Conservation (phyloP, 2,888 invertebrate genomes). For the Endomychus coccineus region DNA sequence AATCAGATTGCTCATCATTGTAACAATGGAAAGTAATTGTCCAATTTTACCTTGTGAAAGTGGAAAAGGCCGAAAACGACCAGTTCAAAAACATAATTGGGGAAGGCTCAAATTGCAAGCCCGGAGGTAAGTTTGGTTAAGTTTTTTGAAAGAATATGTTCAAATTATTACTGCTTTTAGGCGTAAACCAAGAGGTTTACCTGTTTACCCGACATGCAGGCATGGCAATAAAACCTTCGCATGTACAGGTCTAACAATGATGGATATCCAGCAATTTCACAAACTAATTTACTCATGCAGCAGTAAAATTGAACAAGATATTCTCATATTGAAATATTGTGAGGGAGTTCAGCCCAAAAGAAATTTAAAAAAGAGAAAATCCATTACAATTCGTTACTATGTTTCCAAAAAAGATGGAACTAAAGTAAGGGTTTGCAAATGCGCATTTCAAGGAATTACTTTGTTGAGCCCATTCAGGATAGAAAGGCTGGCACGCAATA, state of each 20-base stretch:
- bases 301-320: slow-evolving; percentile 8
- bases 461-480: too few species aligned
- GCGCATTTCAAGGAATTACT: too few species aligned
- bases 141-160: slow-evolving; percentile 7
- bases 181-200: slow-evolving; percentile 6
- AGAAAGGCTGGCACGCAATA: too few species aligned
- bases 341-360: slow-evolving; percentile 4
- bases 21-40: slow-evolving; percentile 7
- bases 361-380: too few species aligned
- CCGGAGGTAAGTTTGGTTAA: slow-evolving; percentile 6
- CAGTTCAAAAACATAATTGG: slow-evolving; percentile 9
- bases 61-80: slow-evolving; percentile 8
- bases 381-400: too few species aligned
- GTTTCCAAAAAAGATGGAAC: too few species aligned
- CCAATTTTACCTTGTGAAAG: slow-evolving; percentile 7
- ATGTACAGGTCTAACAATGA: slow-evolving; percentile 6
- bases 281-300: slow-evolving; percentile 8
- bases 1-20: slow-evolving; percentile 8
- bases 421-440: too few species aligned
- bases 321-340: slow-evolving; percentile 8
- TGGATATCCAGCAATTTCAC: slow-evolving; percentile 8
- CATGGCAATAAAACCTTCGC: slow-evolving; percentile 5
- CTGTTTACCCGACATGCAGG: slow-evolving; percentile 6
- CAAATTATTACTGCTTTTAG: slow-evolving; percentile 5
- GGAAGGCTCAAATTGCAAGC: slow-evolving; percentile 4